These are phyloP conservation scores for Lasioglossum figueresi DNA, from an alignment of 2,888 invertebrate genomes.

Conservation along the genomic window DNA sequence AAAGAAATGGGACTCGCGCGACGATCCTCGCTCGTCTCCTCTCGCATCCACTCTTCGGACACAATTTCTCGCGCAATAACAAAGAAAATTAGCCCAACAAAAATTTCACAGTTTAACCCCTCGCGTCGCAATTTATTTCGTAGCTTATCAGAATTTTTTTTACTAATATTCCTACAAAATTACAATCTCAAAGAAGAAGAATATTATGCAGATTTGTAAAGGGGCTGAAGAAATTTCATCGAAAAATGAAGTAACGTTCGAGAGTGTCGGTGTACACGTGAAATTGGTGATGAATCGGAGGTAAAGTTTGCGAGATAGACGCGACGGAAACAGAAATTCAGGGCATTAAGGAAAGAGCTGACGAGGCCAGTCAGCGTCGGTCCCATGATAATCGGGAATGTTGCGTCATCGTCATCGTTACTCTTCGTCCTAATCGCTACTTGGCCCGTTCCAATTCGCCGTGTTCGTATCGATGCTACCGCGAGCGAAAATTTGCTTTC, in stretches of 20 bases:
- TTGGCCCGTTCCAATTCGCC: conserved; percentile 18
- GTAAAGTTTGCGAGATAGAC: not conserved
- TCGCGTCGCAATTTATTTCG: no score
- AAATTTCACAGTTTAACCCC: no score
- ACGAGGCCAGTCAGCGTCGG: not conserved
- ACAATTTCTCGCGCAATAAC: not conserved
- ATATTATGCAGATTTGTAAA: no score
- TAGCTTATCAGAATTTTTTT: not conserved
- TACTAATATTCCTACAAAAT: not conserved
- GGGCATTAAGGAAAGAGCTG: not conserved
- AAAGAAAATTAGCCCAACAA: not conserved
- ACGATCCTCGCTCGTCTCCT: not conserved
- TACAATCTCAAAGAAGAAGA: no score
- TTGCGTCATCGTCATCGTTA: conserved; percentile 19
- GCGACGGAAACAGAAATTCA: not conserved
- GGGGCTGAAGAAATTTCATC: not conserved
- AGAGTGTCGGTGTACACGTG: not conserved
- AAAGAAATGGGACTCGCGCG: not conserved
- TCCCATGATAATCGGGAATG: not conserved
- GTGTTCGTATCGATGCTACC: not conserved
- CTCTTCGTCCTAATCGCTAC: conserved; percentile 22
- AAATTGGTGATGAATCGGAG: not conserved
- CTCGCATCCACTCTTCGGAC: not conserved
- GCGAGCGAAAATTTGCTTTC: not conserved
- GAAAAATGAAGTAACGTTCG: not conserved